Percentiles rank a stretch among this genome's conserved stretches.
Conservation (phyloP, 2,888 invertebrate genomes). For the Ecliptopera silaceata region DNA sequence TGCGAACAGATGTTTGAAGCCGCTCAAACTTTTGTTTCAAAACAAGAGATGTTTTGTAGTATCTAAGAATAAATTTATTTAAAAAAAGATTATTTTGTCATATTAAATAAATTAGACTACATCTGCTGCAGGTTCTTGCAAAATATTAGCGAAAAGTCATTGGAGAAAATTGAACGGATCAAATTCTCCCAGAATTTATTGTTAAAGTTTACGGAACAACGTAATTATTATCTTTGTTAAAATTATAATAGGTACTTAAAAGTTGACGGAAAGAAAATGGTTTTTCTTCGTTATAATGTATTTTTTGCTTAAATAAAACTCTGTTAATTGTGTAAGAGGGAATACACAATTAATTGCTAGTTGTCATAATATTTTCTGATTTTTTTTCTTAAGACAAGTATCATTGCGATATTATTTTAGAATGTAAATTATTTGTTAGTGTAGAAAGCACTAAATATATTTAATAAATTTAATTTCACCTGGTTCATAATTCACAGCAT, state of each 20-base stretch:
- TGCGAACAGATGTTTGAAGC: no score
- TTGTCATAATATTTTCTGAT: no score
- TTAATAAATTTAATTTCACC: no score
- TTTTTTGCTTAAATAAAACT: conserved; percentile 16
- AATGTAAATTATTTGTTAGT: no score
- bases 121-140: conserved; percentile 3
- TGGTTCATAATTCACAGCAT: no score
- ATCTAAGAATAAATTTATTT: no score
- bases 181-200: conserved; percentile 31
- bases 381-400: no score
- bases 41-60: no score
- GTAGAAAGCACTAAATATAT: no score
- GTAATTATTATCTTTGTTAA: conserved; percentile 33
- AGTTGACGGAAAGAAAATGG: conserved; percentile 29
- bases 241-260: conserved; percentile 31
- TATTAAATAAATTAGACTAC: conserved; percentile 10
- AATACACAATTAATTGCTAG: background rate
- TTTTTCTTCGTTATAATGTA: conserved; percentile 25
- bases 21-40: no score
- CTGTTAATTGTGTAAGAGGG: conserved; percentile 9
- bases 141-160: conserved; percentile 27
- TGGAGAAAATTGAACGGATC: conserved; percentile 30
- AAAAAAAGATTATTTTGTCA: no score
- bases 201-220: conserved; percentile 31
- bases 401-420: no score